Percentiles rank a stretch among this genome's conserved stretches.
These are phyloP conservation scores for Artibeus jamaicensis DNA, from an alignment of 2,797 vertebrate genomes.

Conservation along the genomic window DNA sequence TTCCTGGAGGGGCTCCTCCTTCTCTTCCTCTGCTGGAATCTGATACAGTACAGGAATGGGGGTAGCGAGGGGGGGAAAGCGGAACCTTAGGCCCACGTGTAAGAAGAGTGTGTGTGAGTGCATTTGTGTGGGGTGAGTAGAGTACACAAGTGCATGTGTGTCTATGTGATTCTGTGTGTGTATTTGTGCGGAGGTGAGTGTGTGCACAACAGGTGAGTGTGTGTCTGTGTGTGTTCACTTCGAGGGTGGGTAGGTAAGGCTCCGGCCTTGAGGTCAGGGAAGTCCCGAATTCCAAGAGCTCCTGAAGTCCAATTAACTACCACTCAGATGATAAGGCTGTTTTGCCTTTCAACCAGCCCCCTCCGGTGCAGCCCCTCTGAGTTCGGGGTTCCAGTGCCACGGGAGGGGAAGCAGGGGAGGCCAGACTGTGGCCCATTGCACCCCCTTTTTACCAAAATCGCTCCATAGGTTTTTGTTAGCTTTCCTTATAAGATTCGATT, in stretches of 20 bases:
- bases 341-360: background rate
- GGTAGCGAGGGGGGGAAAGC: background rate
- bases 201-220: background rate
- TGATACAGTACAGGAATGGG: background rate
- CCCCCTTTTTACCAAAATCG: too few species aligned
- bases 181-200: background rate
- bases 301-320: background rate
- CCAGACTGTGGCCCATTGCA: background rate
- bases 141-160: too few species aligned
- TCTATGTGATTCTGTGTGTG: too few species aligned
- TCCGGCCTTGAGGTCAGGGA: background rate
- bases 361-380: background rate
- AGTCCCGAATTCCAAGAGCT: constrained; percentile 10
- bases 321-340: background rate
- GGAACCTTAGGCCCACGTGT: accelerated
- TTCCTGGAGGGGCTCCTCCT: background rate
- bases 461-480: background rate
- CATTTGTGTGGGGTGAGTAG: background rate
- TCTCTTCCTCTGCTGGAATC: background rate
- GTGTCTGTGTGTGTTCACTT: background rate
- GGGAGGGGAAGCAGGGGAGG: background rate
- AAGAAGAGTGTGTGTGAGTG: background rate
- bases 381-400: background rate
- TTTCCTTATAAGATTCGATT: background rate
- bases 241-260: background rate